These are phyloP conservation scores for Portunus trituberculatus DNA, from an alignment of 1,140 invertebrate species.

Conservation along the genomic window DNA sequence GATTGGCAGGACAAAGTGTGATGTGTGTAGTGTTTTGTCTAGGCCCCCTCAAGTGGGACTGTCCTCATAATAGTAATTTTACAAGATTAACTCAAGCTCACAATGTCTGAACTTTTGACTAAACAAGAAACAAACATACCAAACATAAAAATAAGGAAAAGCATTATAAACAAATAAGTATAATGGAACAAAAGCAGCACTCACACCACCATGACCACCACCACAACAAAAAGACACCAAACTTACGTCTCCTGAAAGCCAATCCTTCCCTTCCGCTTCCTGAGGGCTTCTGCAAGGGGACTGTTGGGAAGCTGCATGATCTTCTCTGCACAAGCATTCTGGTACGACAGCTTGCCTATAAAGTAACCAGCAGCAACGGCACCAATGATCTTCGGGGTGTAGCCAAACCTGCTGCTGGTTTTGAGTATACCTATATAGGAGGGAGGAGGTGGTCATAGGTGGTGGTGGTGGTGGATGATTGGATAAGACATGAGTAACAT, in stretches of 20 bases:
- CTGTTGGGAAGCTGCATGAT: slow-evolving; percentile 87
- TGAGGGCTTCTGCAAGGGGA: slow-evolving; percentile 83
- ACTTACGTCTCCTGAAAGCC: not conserved
- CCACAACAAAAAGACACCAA: not conserved
- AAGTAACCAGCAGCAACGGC: slow-evolving; percentile 87
- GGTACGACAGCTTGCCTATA: slow-evolving; percentile 88
- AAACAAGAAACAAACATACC: too few relatives aligned
- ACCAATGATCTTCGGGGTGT: slow-evolving; percentile 85
- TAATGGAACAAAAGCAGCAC: not conserved
- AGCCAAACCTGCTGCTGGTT: slow-evolving; percentile 82
- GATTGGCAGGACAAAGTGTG: too few relatives aligned
- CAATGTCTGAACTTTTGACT: too few relatives aligned
- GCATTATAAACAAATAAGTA: too few relatives aligned
- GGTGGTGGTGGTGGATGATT: not conserved
- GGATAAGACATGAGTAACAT: too few relatives aligned
- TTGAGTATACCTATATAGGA: not conserved
- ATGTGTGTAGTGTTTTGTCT: not conserved
- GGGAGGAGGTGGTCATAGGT: not conserved
- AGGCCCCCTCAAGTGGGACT: too few relatives aligned
- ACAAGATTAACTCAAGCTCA: too few relatives aligned
- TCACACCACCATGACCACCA: not conserved
- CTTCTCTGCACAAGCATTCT: slow-evolving; percentile 87
- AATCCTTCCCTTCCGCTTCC: slow-evolving; percentile 79
- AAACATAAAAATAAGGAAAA: not conserved
- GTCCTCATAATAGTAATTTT: not conserved